Conservation (phyloP, 2,113 vertebrate species). For the Pangasianodon hypophthalmus region DNA sequence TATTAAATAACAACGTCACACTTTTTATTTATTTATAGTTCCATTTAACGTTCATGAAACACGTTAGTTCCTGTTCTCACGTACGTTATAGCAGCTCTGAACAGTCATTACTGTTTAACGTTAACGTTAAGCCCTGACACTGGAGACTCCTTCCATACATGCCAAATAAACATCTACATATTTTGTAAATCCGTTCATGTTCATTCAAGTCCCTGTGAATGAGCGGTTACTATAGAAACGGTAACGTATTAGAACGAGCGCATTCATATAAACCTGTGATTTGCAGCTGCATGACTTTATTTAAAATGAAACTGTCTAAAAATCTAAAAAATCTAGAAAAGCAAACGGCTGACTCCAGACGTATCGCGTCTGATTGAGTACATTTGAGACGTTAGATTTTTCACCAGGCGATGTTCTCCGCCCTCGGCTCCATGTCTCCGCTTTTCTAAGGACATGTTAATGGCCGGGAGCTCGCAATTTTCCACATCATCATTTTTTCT, state of each 20-base stretch:
- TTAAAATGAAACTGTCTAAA: background rate
- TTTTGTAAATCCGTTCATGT: background rate
- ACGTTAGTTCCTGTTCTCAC: no score
- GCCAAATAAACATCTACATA: background rate
- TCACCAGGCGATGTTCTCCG: background rate
- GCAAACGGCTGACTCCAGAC: background rate
- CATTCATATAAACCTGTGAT: background rate
- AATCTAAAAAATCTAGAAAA: background rate
- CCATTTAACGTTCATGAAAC: no score
- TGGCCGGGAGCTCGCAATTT: conserved; percentile 16
- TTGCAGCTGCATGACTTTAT: background rate
- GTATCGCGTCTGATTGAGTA: background rate
- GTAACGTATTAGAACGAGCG: accelerated
- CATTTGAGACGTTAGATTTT: background rate
- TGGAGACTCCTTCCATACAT: background rate
- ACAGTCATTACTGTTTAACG: no score
- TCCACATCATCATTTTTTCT: conserved; percentile 26
- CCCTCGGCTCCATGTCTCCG: background rate
- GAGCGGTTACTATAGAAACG: background rate
- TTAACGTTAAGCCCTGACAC: background rate
- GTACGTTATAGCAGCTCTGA: no score
- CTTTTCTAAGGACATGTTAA: conserved; percentile 14
- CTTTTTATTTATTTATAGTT: no score
- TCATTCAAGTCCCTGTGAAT: background rate
- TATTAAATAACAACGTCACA: no score